Evolutionary conservation across 2,113 vertebrate species (phyloP).

Genomic region (Orientallactaga bullata): DNA sequence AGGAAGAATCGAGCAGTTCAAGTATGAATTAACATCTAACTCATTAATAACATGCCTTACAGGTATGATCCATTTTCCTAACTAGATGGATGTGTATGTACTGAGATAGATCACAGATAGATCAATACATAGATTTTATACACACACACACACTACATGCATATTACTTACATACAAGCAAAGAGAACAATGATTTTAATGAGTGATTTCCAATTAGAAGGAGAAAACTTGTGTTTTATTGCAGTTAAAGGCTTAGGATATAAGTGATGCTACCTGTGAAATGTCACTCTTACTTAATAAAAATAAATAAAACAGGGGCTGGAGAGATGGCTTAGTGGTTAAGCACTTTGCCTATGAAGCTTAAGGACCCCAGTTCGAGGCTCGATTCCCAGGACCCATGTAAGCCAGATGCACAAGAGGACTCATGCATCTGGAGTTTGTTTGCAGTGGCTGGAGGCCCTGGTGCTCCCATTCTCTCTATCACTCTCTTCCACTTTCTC

Average conservation of each 20-base stretch:
- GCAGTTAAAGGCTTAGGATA: neutral
- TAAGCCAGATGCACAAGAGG: no score
- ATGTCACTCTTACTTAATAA: neutral
- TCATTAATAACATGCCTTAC: neutral
- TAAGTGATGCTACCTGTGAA: neutral
- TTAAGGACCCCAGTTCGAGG: no score
- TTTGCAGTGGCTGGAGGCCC: no score
- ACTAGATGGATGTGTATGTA: neutral
- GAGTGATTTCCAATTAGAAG: neutral
- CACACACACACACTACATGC: no score
- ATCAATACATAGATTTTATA: neutral
- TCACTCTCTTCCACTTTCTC: no score
- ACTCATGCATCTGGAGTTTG: no score
- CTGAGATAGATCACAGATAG: neutral
- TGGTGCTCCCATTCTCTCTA: no score
- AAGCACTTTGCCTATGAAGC: no score
- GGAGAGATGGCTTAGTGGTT: no score
- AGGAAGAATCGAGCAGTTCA: neutral
- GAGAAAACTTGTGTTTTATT: neutral
- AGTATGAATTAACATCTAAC: neutral
- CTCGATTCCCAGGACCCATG: no score
- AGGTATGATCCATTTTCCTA: neutral
- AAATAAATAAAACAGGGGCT: neutral
- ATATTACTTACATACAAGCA: neutral
- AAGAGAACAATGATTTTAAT: neutral